Evolutionary conservation across 92 coral and sea anemone genomes (phyloP).

Genomic region (Virgularia gustaviana): DNA sequence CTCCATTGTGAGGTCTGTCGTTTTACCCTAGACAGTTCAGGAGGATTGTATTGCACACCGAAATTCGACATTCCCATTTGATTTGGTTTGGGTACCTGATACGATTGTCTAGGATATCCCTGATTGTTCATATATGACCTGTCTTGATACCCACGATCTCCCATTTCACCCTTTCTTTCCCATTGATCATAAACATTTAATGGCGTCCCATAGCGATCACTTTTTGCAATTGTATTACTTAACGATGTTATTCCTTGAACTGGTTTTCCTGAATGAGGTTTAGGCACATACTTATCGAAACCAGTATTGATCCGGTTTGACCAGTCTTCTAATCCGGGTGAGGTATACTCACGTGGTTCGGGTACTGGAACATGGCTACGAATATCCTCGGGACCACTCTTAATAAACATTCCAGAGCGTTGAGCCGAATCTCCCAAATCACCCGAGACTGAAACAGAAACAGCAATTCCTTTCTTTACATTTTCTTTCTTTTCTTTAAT

Average conservation of each 20-base stretch:
- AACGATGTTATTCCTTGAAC: too few species aligned
- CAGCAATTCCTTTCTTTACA: slow-evolving; percentile 3
- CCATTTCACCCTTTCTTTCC: too few species aligned
- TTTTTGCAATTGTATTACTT: too few species aligned
- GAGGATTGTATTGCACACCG: too few species aligned
- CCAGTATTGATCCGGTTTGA: slow-evolving; percentile 11
- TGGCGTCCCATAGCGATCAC: too few species aligned
- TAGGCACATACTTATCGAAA: not conserved
- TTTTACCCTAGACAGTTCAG: too few species aligned
- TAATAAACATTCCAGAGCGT: slow-evolving; percentile 11
- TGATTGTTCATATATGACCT: too few species aligned
- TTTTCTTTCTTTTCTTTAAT: not conserved
- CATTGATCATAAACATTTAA: too few species aligned
- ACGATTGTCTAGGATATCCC: too few species aligned
- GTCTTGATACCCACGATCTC: too few species aligned
- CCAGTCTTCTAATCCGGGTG: not conserved
- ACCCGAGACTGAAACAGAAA: slow-evolving; percentile 26
- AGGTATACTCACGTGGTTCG: not conserved
- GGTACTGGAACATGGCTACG: slow-evolving; percentile 26
- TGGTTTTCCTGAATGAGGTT: not conserved
- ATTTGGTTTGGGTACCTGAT: too few species aligned
- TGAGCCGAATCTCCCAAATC: slow-evolving; percentile 11
- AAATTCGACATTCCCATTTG: too few species aligned
- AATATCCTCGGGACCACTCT: slow-evolving; percentile 30
- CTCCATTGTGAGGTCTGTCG: slow-evolving; percentile 22